A percentile compares a stretch with the other conserved stretches of the same genome.
Conservation (phyloP, 2,888 invertebrate genomes). For the Fabriciana adippe region DNA sequence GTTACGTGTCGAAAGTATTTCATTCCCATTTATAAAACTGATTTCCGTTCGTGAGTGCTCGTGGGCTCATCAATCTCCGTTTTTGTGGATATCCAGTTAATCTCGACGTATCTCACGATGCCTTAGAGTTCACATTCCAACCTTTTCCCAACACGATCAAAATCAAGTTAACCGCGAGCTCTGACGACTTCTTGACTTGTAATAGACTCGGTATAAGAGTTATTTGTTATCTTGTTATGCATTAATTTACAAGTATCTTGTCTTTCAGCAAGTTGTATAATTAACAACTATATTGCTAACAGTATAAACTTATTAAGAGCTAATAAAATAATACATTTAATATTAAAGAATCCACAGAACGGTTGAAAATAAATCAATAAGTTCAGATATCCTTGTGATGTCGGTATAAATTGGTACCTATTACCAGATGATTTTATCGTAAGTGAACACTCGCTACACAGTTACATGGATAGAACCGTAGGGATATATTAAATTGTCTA, state of each 20-base stretch:
- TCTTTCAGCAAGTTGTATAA: background rate
- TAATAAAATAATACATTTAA: too few relatives aligned
- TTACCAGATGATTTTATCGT: too few relatives aligned
- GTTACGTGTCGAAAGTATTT: background rate
- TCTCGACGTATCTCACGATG: conserved; percentile 17
- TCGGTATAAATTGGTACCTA: too few relatives aligned
- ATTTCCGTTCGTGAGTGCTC: conserved; percentile 15
- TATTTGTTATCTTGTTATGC: conserved; percentile 8
- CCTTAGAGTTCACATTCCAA: background rate
- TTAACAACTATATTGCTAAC: background rate
- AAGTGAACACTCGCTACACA: background rate
- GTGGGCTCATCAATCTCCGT: conserved; percentile 23
- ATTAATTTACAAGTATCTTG: background rate
- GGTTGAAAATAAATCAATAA: too few relatives aligned
- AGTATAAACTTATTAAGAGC: too few relatives aligned
- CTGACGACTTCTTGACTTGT: conserved; percentile 1
- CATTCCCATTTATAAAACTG: background rate
- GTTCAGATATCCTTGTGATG: too few relatives aligned
- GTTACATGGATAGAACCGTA: background rate
- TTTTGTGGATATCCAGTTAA: conserved; percentile 24
- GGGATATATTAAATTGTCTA: conserved; percentile 12
- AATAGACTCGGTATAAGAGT: conserved; percentile 5
- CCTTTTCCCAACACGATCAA: background rate
- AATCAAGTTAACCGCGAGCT: conserved; percentile 5
- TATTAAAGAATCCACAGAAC: too few relatives aligned